Base-by-base conservation (phyloP, 2,797 vertebrate species). In the Poecilia gillii region DNA sequence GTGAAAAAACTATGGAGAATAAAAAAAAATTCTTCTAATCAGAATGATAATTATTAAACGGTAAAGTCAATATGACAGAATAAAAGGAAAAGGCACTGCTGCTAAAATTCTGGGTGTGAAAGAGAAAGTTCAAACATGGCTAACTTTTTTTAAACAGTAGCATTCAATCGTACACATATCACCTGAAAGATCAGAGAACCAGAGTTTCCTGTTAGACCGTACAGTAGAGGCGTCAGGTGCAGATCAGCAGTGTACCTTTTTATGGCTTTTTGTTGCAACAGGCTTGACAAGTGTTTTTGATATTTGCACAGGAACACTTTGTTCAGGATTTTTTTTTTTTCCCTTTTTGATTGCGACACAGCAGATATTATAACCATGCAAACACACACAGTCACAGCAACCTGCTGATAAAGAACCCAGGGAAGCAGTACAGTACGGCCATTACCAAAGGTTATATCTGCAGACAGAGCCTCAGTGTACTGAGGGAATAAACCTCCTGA, bases 341-440 rank as follows among this genome's bases (percentile, higher is more conserved):
- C 49, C 79, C 70, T 68, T 81, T 75, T 64, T 33, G 7, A 66
- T 84, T 77, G 64, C 6, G 3, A 64, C 74, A 78, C 25, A 72
- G 11, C 64, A 47, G 25, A 70, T 73, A 75, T 18, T 0, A 8
- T 78, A 57, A 73, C 68, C 16, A 51, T 18, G 25, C 51, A 68
- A 78, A 77, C 23, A 73, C 8, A 11, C 49, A 5, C 1, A 0
- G 55, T 9, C 14, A 20, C 25, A 8, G 13, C 28, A 33, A n/a
- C 31, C 31, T 64, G 47, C 76, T 62, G 47, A 75, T 51, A 83
- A 25, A 76, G 47, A 78, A 47, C 51, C 33, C 1, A 0, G 31
- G 43, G 23, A 45, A 13, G 13, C n/a, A 78, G 73, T 55, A 75
- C 14, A 70, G 4, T 12, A 6, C 6, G 6, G 20, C 41, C 20